phyloP scores from a whole-genome alignment of 2,113 vertebrate genomes.

The Cephalopholis sonnerati region DNA sequence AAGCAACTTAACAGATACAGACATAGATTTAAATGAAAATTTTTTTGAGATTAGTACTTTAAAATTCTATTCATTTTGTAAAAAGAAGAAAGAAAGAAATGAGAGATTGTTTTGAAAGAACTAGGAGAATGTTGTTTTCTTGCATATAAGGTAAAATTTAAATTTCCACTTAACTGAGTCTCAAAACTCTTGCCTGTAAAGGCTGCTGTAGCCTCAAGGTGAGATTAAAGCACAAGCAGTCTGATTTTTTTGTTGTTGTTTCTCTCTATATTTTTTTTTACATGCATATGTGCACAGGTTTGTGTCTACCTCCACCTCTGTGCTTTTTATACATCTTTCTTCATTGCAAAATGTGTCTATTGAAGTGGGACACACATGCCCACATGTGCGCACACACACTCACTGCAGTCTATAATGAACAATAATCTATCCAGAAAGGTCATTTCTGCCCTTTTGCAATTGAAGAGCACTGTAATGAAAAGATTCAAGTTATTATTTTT shows the following conservation, averaged over 20 bases:
- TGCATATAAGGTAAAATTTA: background rate
- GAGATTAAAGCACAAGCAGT: background rate
- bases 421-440: slow-evolving; percentile 30
- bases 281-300: too few species aligned
- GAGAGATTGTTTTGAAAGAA: background rate
- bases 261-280: too few species aligned
- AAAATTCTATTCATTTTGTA: too few species aligned
- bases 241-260: background rate
- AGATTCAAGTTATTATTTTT: background rate
- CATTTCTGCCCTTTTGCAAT: slow-evolving; percentile 20
- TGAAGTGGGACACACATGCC: slow-evolving; percentile 6
- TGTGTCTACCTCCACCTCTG: background rate
- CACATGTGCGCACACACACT: slow-evolving; percentile 16
- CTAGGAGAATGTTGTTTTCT: background rate
- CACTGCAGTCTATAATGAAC: slow-evolving; percentile 22
- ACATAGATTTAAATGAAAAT: too few species aligned
- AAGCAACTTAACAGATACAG: too few species aligned
- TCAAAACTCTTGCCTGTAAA: background rate
- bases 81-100: too few species aligned
- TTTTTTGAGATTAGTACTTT: too few species aligned
- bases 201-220: background rate
- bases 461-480: slow-evolving; percentile 5
- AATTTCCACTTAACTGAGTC: background rate
- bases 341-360: background rate
- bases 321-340: background rate